Percentiles rank a stretch among this genome's conserved stretches.
Conservation (phyloP, 2,888 invertebrate genomes). For the Pristionchus exspectatus region DNA sequence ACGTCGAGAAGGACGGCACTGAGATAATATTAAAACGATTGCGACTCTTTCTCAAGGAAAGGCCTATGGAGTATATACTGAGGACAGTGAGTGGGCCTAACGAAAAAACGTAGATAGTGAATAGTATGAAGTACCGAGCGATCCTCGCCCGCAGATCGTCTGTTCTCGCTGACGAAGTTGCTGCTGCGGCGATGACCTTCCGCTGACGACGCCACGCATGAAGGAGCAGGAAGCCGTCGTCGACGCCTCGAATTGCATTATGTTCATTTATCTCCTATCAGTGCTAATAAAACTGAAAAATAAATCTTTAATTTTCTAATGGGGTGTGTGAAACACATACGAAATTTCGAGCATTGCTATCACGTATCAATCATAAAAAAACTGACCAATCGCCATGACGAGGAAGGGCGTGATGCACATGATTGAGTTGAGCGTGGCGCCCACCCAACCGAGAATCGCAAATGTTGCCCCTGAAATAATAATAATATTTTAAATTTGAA, state of each 20-base stretch:
- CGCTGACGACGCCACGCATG: constrained; percentile 65
- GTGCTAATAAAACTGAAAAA: no score
- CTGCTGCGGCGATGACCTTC: neutral
- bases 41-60: no score
- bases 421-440: constrained; percentile 67
- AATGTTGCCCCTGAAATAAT: constrained; percentile 8
- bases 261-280: no score
- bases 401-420: constrained; percentile 72
- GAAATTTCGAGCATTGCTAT: neutral
- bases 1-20: constrained; percentile 63
- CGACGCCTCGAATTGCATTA: no score
- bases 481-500: neutral
- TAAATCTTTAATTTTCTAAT: no score
- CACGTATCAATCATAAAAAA: neutral
- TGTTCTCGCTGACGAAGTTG: neutral
- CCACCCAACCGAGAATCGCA: constrained; percentile 67
- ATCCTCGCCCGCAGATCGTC: neutral
- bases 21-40: neutral
- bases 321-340: neutral
- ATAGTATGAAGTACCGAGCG: neutral
- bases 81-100: neutral
- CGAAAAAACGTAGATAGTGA: no score
- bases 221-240: constrained; percentile 69
- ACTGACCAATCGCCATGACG: constrained; percentile 66
- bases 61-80: no score